phyloP scores from a whole-genome alignment of 2,797 vertebrate species.

The Semotilus atromaculatus region DNA sequence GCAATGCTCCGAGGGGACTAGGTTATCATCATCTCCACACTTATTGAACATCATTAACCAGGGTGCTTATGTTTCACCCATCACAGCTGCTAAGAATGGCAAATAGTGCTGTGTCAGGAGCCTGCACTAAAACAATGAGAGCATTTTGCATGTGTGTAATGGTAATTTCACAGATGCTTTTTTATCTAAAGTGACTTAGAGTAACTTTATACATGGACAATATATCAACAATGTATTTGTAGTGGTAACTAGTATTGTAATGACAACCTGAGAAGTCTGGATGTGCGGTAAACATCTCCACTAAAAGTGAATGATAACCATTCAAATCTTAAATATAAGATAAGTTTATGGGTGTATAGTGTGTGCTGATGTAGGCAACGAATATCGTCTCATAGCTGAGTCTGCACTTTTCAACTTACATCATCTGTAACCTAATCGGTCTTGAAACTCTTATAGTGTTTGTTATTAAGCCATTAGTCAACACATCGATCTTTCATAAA shows the following conservation, averaged over 20 bases:
- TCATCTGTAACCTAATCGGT: background rate
- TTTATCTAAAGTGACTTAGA: background rate
- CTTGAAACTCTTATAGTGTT: conserved; percentile 31
- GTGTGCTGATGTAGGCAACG: background rate
- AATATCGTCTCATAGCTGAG: background rate
- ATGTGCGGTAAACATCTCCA: background rate
- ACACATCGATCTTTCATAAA: conserved; percentile 48
- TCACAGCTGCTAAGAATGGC: background rate
- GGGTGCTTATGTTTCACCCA: conserved; percentile 26
- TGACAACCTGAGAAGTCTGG: background rate
- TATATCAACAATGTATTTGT: background rate
- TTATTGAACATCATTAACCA: conserved; percentile 39
- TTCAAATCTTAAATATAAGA: background rate
- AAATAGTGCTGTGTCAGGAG: conserved; percentile 9
- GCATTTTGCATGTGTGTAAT: background rate
- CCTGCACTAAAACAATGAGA: background rate
- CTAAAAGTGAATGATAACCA: background rate
- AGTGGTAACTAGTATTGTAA: background rate
- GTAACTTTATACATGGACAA: background rate
- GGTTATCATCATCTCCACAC: conserved; percentile 18
- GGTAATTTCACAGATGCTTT: background rate
- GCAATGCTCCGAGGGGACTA: conserved; percentile 1
- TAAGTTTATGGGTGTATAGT: background rate
- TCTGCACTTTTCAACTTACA: conserved; percentile 19
- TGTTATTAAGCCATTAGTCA: conserved; percentile 53